Base-by-base conservation (phyloP, 2,113 vertebrate species). In the Puffinus mauretanicus region DNA sequence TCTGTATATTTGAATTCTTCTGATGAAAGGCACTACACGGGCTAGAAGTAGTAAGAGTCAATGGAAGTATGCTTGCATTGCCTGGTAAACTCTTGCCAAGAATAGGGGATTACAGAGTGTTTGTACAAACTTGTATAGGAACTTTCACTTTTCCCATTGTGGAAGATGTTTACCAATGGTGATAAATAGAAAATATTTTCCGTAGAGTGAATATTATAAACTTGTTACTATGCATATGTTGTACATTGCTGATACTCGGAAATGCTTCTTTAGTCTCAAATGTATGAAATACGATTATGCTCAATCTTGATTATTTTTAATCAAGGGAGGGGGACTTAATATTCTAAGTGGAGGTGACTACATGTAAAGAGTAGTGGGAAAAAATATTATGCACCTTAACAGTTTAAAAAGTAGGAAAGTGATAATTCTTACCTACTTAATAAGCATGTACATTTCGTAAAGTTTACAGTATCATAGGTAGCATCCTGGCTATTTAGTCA, bases 1-100 rank as follows among this genome's bases (percentile, higher is more conserved):
- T 78, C 8, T 2, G 2, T 54, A 3, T 44, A 5, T 60, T 60
- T 72, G 14, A 17, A 19, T 80, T 64, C 25, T 62, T 54, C 26
- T n/a, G 36, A 11, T 42, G 38, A 86, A 54, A 36, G 44, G 27
- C 32, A 46, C 16, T 38, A 2, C 18, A 4, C 0, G 0, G 46
- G 27, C 20, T 17, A 13, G 30, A 72, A 49, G 32, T 14, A 55
- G 16, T n/a, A 42, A 57, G 38, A 54, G 30, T 36, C 51, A 67
- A 0, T 46, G 71, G 30, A 49, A 8, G 16, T 13, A 6, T 36
- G 21, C 46, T 57, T 83, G 32, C 7, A 20, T 42, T 78, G 30
- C 65, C 20, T 78, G 54, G 9, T 57, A 13, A 70, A 38, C 29
- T 34, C 15, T 10, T 82, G 51, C 13, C 36, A 57, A 9, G 46